A percentile compares a stretch with the other conserved stretches of the same genome.
Conservation (phyloP, 2,888 invertebrate species). For the Apamea sordens region DNA sequence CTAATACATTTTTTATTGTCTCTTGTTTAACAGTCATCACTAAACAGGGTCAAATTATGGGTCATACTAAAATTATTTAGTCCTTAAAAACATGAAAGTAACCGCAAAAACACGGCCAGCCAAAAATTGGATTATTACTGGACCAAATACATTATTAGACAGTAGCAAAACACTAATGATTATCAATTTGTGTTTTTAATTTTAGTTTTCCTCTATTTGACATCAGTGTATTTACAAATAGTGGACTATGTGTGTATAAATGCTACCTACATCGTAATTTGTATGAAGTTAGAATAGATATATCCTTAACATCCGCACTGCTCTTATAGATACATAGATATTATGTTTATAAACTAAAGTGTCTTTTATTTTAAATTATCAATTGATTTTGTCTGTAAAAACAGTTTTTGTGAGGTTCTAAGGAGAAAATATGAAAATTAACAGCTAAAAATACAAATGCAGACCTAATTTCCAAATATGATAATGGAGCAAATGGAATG, state of each 20-base stretch:
- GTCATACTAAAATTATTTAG: not conserved
- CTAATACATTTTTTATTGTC: conserved; percentile 1
- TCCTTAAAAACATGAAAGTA: not conserved
- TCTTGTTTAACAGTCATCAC: not conserved
- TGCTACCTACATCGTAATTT: conserved; percentile 12
- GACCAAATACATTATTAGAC: not conserved
- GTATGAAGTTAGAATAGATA: conserved; percentile 31
- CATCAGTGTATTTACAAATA: conserved; percentile 8
- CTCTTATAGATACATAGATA: conserved; percentile 45
- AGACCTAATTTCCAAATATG: conserved; percentile 55
- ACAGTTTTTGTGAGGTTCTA: conserved; percentile 42
- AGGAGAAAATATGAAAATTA: conserved; percentile 35
- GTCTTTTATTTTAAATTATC: conserved; percentile 63
- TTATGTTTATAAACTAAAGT: conserved; percentile 58
- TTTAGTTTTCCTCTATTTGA: conserved; percentile 29
- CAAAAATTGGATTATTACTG: not conserved
- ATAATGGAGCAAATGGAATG: conserved; percentile 54
- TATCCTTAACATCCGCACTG: conserved; percentile 39
- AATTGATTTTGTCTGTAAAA: conserved; percentile 50
- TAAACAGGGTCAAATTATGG: not conserved
- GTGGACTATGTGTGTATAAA: conserved; percentile 3
- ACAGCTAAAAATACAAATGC: conserved; percentile 62
- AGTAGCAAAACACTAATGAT: not conserved
- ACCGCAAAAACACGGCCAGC: accelerated
- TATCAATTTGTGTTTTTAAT: conserved; percentile 3